These are phyloP conservation scores for Ploceus nigricollis DNA, from an alignment of 2,113 vertebrate species.

Conservation along the genomic window DNA sequence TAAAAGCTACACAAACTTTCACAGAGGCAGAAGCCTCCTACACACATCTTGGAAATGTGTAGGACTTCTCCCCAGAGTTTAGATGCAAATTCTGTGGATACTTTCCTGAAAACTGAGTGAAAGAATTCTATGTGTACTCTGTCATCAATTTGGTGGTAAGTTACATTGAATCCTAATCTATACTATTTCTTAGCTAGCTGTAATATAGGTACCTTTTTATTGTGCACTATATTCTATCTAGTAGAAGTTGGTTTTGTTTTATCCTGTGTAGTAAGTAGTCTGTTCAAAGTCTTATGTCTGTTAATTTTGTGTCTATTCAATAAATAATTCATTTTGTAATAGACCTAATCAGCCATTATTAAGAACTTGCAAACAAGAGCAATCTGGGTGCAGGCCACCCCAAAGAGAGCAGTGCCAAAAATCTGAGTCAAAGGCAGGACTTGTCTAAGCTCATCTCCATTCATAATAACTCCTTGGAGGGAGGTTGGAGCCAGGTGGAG, in stretches of 20 bases:
- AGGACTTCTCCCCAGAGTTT: background rate
- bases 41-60: background rate
- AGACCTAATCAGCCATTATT: background rate
- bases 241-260: background rate
- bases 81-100: rapidly evolving
- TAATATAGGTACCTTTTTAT: background rate
- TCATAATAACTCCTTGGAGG: background rate
- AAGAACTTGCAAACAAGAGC: background rate
- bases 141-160: background rate
- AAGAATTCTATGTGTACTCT: background rate
- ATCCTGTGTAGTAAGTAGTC: background rate
- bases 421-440: background rate
- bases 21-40: background rate
- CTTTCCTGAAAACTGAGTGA: background rate
- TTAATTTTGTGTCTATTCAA: background rate
- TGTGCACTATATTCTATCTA: background rate
- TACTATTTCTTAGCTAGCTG: background rate
- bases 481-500: background rate
- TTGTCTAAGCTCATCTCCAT: background rate
- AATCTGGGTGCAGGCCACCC: background rate
- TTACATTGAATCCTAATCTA: background rate
- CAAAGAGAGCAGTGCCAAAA: background rate
- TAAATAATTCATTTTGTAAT: background rate
- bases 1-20: background rate
- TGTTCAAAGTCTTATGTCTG: background rate